Conservation (phyloP, 1,140 invertebrate species). For the Lepidostoma basale region DNA sequence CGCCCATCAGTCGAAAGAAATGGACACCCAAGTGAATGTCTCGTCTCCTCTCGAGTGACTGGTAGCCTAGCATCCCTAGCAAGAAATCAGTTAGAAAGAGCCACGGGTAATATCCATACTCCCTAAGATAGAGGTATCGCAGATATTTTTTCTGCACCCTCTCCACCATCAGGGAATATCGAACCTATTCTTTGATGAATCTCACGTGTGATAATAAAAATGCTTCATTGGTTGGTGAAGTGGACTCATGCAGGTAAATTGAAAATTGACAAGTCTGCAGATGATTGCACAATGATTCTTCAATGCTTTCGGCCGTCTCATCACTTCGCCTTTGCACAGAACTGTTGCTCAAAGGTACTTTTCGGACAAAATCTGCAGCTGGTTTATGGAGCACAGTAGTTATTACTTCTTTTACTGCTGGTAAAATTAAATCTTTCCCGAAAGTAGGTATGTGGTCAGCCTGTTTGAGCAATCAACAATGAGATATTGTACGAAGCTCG, state of each 20-base stretch:
- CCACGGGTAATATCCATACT: too few relatives aligned
- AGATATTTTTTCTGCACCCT: too few relatives aligned
- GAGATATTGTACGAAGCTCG: too few relatives aligned
- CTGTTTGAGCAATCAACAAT: too few relatives aligned
- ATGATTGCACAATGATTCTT: neutral
- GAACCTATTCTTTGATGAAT: neutral
- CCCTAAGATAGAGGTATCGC: too few relatives aligned
- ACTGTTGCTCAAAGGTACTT: neutral
- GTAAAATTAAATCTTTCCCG: neutral
- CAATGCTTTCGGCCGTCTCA: neutral
- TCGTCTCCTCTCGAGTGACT: too few relatives aligned
- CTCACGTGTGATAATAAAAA: neutral
- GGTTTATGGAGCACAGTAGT: neutral
- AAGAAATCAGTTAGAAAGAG: too few relatives aligned
- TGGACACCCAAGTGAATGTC: too few relatives aligned
- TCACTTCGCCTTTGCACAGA: neutral
- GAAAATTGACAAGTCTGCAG: neutral
- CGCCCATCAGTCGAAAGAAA: too few relatives aligned
- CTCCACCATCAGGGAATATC: too few relatives aligned
- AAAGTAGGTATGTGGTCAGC: neutral
- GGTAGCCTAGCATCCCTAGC: too few relatives aligned
- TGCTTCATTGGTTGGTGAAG: neutral
- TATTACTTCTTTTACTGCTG: neutral
- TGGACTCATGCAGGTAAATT: neutral
- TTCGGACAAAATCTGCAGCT: neutral